Evolutionary conservation across 2,113 vertebrate genomes (phyloP), one percentile per base, ranked within the genome.

Genomic region (Epinephelus lanceolatus): DNA sequence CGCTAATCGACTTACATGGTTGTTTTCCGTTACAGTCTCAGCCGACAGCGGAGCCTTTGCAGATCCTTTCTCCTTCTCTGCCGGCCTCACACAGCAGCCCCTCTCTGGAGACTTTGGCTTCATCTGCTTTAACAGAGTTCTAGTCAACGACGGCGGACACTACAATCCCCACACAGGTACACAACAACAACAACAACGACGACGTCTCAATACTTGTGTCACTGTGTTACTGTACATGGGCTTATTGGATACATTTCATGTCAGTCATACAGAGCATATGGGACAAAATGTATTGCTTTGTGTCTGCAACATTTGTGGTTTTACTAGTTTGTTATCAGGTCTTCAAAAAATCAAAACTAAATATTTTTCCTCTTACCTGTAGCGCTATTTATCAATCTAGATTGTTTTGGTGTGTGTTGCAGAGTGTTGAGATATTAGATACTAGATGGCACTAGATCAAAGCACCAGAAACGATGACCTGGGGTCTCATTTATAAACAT

Each of bases 91-190:
- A 0, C 94, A 92, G 87, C 96, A 95, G 78, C 89, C 91, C 23
- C 95, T 95, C 85, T 88, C 93, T 42, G 95, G 94, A 1, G 96
- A 97, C 0, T 94, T 94, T 0, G 98, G 97, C 0, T 89, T 97
- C 25, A 96, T 99, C 80, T 95, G 94, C 71, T 99, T 99, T 60
- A 97, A 99, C 93, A 97, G 96, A 89, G 96, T 99, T 68, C 94
- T 99, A 13, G 96, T 99, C 72, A 99, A 99, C 2, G 98, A 99
- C 0, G 98, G 98, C 1, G 95, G 96, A 21, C 96, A 98, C 51
- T 99, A 99, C 11, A 95, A 96, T 85, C 95, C 98, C 3, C 84
- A 83, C 10, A 98, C 98, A 87, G 98, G 98, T 92, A 86, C 40
- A 62, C 40, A 7, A 81, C 27, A 27, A 27, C 14, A 51, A 3